Conservation (phyloP, 2,113 vertebrate species). For the Albula glossodonta region DNA sequence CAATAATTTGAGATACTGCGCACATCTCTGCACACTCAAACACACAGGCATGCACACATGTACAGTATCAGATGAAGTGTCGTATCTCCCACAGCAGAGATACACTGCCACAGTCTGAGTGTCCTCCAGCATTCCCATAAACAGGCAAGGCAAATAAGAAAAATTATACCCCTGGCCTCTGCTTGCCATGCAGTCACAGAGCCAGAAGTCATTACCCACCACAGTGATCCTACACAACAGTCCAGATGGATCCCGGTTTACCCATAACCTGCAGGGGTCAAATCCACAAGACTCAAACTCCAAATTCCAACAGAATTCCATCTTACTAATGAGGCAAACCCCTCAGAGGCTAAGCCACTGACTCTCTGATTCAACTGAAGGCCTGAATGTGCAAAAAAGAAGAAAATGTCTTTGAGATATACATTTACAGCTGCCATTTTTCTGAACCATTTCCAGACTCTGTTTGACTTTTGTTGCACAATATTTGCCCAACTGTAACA, state of each 20-base stretch:
- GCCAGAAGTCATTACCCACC: background rate
- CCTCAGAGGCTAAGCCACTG: slow-evolving; percentile 21
- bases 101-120: background rate
- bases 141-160: slow-evolving; percentile 27
- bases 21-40: slow-evolving; percentile 22
- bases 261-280: slow-evolving; percentile 44
- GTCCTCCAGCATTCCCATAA: slow-evolving; percentile 33
- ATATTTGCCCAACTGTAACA: slow-evolving; percentile 36
- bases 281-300: slow-evolving; percentile 37
- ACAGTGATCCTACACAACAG: background rate
- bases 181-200: background rate
- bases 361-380: background rate
- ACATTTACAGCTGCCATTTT: background rate
- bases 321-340: slow-evolving; percentile 48
- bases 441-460: slow-evolving; percentile 37
- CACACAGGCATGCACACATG: background rate
- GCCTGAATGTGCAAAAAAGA: background rate
- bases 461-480: slow-evolving; percentile 43
- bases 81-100: background rate
- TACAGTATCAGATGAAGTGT: background rate
- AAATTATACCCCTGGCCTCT: background rate
- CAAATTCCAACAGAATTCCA: slow-evolving; percentile 41
- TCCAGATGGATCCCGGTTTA: slow-evolving; percentile 26
- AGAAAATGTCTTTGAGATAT: no score
- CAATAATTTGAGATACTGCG: background rate